Base-by-base conservation (phyloP, 2,113 vertebrate genomes). In the Butorides virescens region DNA sequence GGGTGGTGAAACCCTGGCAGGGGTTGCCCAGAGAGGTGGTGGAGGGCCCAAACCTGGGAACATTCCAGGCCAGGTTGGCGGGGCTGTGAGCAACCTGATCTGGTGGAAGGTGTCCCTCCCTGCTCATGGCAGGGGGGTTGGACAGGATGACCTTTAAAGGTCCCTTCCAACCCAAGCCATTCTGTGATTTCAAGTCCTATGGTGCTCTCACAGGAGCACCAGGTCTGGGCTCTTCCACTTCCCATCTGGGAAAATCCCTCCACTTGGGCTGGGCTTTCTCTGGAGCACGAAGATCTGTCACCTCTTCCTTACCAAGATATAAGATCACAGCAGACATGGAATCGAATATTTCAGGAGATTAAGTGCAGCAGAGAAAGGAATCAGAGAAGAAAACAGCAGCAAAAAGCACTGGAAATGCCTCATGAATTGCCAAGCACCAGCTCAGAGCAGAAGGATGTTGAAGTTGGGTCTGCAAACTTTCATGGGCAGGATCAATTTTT, bases 51-150 rank as follows among this genome's bases (percentile, higher is more conserved):
- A 27, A 42, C 56, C 65, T 27, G 30, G 17, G 9, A 32, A 26
- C 26, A 29, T 11, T 10, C 56, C 3, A 73, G 30, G 17, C 2
- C 36, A 50, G 23, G n/a, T 2, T 49, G 67, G 68, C 0, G 6
- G 44, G 44, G 50, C 20, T 81, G 9, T 36, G 32, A 49, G 44
- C 11, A 50, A 58, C 26, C 30, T 81, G 44, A 6, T n/a, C 26
- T 44, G 4, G n/a, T 32, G 4, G 49, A 30, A 36, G 59, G 21
- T 36, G 16, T 11, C 30, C 21, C 30, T 11, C 30, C 20, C 30
- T 49, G 42, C 16, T 19, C 12, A 26, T 1, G 5, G 47, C 58
- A 56, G 8, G 8, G 11, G 11, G 13, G 13, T 11, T n/a, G 63
- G 30, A 36, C 29, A 26, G 9, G 32, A 3, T 12, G 29, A 6